Conservation (phyloP, 2,113 vertebrate genomes). For the Onychostoma macrolepis region DNA sequence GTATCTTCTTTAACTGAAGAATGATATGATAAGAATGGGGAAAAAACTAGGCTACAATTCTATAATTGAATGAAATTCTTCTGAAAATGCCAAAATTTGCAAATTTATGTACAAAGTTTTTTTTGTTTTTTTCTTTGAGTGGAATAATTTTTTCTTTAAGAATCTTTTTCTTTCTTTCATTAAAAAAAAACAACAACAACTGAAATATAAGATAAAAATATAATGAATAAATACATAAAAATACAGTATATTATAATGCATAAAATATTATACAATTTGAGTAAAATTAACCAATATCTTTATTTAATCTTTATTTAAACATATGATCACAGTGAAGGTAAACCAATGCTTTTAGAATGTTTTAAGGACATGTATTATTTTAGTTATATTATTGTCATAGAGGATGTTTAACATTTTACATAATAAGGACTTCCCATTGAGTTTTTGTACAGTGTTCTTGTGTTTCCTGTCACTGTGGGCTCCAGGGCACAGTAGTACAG, state of each 20-base stretch:
- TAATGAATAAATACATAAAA: not conserved
- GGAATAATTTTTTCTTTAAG: not conserved
- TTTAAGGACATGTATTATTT: not conserved
- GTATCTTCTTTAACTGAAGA: not conserved
- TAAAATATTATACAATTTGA: not conserved
- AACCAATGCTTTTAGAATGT: not conserved
- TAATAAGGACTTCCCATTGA: not conserved
- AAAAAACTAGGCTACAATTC: not conserved
- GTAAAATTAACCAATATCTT: not conserved
- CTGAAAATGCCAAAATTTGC: not conserved
- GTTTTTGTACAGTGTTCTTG: conserved; percentile 21
- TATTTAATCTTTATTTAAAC: not conserved
- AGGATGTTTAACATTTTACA: not conserved
- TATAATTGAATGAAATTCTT: not conserved
- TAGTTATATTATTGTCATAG: not conserved
- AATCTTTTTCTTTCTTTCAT: not conserved
- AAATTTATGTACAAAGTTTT: not conserved
- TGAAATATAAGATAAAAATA: not conserved
- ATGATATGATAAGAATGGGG: not conserved
- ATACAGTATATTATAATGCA: not conserved
- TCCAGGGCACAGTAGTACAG: conserved; percentile 20
- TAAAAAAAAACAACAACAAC: not conserved
- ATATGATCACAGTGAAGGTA: not conserved
- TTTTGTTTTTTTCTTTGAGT: not conserved
- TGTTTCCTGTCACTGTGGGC: conserved; percentile 40